A percentile compares a stretch with the other conserved stretches of the same genome.
Conservation (phyloP, 2,797 vertebrate species). For the Catharus ustulatus region DNA sequence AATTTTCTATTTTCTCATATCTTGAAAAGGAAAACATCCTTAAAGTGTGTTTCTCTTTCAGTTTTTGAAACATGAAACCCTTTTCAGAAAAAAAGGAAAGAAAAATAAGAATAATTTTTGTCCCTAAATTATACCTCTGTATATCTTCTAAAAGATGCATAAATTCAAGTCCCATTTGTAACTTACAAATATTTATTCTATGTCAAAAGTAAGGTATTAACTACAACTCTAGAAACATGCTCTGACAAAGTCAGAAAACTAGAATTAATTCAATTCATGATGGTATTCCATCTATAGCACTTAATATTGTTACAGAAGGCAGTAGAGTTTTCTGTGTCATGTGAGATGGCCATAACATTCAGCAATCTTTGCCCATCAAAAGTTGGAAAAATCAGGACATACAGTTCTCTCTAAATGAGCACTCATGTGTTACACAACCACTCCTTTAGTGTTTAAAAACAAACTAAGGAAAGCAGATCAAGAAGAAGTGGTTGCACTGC, state of each 20-base stretch:
- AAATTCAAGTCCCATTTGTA: neutral
- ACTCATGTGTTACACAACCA: neutral
- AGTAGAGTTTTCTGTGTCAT: neutral
- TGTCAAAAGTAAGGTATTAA: neutral
- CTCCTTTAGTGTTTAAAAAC: neutral
- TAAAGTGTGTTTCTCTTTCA: neutral
- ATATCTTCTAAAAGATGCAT: neutral
- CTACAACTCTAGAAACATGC: neutral
- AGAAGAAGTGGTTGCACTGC: neutral
- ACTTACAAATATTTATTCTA: neutral
- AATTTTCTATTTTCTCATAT: neutral
- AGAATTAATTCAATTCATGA: neutral
- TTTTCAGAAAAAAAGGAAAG: neutral
- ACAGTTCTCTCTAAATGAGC: neutral
- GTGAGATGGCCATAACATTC: neutral
- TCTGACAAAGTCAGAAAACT: neutral
- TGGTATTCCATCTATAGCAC: neutral
- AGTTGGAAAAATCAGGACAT: neutral
- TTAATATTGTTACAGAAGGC: neutral
- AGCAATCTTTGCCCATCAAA: neutral
- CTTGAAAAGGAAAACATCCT: neutral
- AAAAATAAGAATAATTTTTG: neutral
- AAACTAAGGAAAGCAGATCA: neutral
- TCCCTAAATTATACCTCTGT: neutral
- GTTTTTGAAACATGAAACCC: neutral